Conservation (phyloP, 2,113 vertebrate species). For the Reinhardtius hippoglossoides region DNA sequence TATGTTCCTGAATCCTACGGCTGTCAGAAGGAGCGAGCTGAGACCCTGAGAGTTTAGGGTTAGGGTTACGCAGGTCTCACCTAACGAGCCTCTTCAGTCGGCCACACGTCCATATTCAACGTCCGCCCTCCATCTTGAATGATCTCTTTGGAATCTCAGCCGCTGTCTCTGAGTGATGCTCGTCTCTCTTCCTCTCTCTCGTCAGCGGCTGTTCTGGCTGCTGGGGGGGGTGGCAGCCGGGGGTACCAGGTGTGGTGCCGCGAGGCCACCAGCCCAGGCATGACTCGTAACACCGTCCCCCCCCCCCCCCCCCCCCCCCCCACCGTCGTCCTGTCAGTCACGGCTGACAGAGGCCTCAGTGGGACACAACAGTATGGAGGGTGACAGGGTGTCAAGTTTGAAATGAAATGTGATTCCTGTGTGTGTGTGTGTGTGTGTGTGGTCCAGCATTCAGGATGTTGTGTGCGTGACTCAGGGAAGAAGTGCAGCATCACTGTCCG, state of each 20-base stretch:
- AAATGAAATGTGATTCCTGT: slow-evolving; percentile 36
- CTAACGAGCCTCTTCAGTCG: slow-evolving; percentile 17
- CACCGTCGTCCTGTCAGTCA: slow-evolving; percentile 80
- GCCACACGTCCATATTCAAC: slow-evolving; percentile 44
- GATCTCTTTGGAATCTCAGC: slow-evolving; percentile 23
- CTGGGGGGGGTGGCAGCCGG: slow-evolving; percentile 49
- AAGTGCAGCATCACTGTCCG: background rate
- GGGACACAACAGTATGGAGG: slow-evolving; percentile 49
- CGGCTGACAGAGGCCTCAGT: slow-evolving; percentile 77
- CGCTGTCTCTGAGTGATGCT: slow-evolving; percentile 35
- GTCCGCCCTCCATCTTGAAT: slow-evolving; percentile 15
- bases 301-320: slow-evolving; percentile 69
- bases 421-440: slow-evolving; percentile 15
- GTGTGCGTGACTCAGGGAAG: background rate
- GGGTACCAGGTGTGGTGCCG: slow-evolving; percentile 82
- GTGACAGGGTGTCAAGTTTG: slow-evolving; percentile 50
- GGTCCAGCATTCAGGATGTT: background rate
- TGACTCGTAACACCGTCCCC: slow-evolving; percentile 70
- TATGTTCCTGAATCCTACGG: no score
- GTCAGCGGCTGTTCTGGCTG: background rate
- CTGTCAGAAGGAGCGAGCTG: background rate
- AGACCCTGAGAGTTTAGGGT: background rate
- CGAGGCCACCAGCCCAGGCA: slow-evolving; percentile 73
- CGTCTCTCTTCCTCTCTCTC: slow-evolving; percentile 13
- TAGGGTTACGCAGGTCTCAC: slow-evolving; percentile 31